Percentiles rank a stretch among this genome's conserved stretches.
phyloP scores from a whole-genome alignment of 64 coral and sea anemone species.

The Stylophora pistillata region DNA sequence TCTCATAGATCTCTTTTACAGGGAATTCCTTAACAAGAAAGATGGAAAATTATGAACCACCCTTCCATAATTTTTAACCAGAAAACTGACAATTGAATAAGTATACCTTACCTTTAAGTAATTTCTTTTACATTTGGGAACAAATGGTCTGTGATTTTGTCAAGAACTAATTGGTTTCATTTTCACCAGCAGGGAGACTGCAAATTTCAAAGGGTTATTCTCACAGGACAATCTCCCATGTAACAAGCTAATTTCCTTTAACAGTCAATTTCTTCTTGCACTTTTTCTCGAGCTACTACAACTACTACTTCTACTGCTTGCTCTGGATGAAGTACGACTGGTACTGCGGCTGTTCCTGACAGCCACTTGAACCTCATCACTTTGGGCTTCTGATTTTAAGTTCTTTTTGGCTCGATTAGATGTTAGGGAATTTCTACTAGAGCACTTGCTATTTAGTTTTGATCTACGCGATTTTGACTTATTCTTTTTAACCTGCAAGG shows the following conservation, averaged over 20 bases:
- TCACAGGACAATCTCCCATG: background rate
- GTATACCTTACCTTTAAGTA: background rate
- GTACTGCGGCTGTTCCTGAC: slow-evolving; percentile 61
- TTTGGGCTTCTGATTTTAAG: background rate
- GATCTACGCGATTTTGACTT: slow-evolving; percentile 81
- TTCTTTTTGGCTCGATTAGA: slow-evolving; percentile 43
- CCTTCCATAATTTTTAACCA: background rate
- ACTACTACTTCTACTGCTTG: slow-evolving; percentile 83
- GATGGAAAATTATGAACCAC: background rate
- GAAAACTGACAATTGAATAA: background rate
- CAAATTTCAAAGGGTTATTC: too few relatives aligned
- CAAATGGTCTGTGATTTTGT: background rate
- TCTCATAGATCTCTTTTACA: slow-evolving; percentile 35
- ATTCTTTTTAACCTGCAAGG: slow-evolving; percentile 99
- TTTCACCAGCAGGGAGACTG: background rate
- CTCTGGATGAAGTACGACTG: slow-evolving; percentile 56
- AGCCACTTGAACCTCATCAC: slow-evolving; percentile 51
- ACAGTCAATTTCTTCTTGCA: slow-evolving; percentile 57
- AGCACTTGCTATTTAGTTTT: slow-evolving; percentile 62
- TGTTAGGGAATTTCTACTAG: slow-evolving; percentile 8
- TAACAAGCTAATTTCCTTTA: slow-evolving; percentile 1
- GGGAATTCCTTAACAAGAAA: slow-evolving; percentile 19
- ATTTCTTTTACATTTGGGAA: background rate
- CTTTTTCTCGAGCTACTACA: slow-evolving; percentile 73
- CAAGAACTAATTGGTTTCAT: background rate